Evolutionary conservation across 1,140 invertebrate genomes (phyloP), one percentile per base, ranked within the genome.

Genomic region (Sweltsa coloradensis): DNA sequence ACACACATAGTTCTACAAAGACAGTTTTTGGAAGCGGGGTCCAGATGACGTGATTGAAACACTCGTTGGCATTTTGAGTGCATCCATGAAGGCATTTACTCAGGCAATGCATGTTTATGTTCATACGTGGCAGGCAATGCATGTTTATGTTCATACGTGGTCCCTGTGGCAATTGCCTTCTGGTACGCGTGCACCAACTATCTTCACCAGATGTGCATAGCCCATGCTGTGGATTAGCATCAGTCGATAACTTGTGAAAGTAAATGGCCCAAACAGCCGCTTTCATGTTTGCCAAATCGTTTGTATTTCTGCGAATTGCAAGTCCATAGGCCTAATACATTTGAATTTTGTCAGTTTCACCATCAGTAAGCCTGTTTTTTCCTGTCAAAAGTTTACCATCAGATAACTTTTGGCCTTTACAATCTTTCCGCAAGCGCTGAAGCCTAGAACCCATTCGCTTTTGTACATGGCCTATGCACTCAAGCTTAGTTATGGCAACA

Each of bases 321-420:
- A 54, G 24, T 13, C 53, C 55, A 47, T n/a, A n/a, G n/a, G n/a
- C n/a, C n/a, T 56, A 56, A 46, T 52, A 56, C 22, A 23, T 26
- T 34, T 52, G 51, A 14, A 56, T 34, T 26, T 56, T 49, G 31
- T 56, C 51, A 22, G 50, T 54, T 44, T 49, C 42, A 24, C 39
- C 40, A 44, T 29, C 44, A 6, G 51, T 53, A 14, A 55, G 49
- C 31, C 52, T 53, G 14, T 45, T 47, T 51, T 48, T 21, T 24
- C 48, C 37, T 41, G 36, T 49, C n/a, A n/a, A n/a, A n/a, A n/a
- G n/a, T 39, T 51, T 44, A 6, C 40, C 22, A 25, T 41, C 40
- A 18, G 40, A 16, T 21, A 41, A 23, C n/a, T 41, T 41, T 41
- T 3, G 21, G 14, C 21, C 21, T 23, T n/a, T 41, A 19, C 21